Base-by-base conservation (phyloP, 30 jellyfish, hydroid and myxozoan species). In the Nemopilema nomurai region DNA sequence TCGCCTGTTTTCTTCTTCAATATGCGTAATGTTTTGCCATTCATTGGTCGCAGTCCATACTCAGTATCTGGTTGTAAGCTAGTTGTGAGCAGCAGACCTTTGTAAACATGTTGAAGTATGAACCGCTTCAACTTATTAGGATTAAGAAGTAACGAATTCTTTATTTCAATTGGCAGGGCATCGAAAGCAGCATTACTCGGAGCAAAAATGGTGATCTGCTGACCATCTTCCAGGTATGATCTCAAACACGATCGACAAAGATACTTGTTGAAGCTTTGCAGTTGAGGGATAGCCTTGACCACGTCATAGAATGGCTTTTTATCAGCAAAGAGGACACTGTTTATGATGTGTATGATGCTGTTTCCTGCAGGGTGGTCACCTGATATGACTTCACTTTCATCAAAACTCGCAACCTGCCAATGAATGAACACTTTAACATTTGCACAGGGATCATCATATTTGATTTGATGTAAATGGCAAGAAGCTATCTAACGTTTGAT, bases 111-210 rank as follows among this genome's bases (percentile, higher is more conserved):
- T 17, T 79, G 87, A 21, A 62, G 77, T 3, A 87, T 64, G 62
- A 87, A 50, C 33, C 74, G 65, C 63, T 76, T 52, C 70, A 79
- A 18, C 77, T 20, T 23, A 3, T 13, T 62, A 20, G 89, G 90
- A 32, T 62, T 57, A 28, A 67, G 71, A 51, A 71, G 86, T 62
- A 89, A 53, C 0, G 67, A n/a, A 21, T 71, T 71, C 27, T 52
- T 82, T 74, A 77, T 57, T 21, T 70, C 81, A 8, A 30, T 62
- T 0, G 92, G 83, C 65, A 89, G 29, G 9, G 69, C 73, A 13
- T 72, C 41, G 51, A 89, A 62, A 4, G 96, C 96, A 18, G 33
- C 76, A 69, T 89, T 83, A 17, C 80, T 72, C n/a, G 96, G 96
- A 4, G 92, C 96, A 69, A 89, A 89, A 13, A 89, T 71, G 21